Evolutionary conservation across 2,888 invertebrate genomes (phyloP).

Genomic region (Cancer borealis): DNA sequence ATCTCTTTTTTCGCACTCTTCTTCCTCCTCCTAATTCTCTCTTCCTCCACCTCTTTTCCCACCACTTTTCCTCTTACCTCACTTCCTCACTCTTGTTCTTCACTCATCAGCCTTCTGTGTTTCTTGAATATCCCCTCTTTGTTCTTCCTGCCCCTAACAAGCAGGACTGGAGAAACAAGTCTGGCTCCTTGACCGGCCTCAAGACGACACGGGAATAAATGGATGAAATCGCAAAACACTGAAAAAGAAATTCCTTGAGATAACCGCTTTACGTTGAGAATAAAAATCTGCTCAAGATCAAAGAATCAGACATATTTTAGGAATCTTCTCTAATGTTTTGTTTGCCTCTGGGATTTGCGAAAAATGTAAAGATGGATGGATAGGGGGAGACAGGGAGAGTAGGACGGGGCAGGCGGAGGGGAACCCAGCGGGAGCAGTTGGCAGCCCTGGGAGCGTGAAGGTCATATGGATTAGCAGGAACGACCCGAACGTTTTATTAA

Average conservation of each 20-base stretch:
- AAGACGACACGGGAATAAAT: neutral
- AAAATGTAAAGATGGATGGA: neutral
- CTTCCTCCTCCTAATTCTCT: neutral
- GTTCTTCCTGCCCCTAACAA: neutral
- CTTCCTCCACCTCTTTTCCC: neutral
- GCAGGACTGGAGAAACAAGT: neutral
- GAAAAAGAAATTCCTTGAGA: neutral
- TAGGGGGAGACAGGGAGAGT: neutral
- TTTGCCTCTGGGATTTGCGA: neutral
- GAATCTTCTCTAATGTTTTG: conserved; percentile 18
- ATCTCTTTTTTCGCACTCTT: neutral
- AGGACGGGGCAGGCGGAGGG: conserved; percentile 12
- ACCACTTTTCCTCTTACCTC: neutral
- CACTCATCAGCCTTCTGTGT: neutral
- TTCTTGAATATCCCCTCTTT: too few relatives aligned
- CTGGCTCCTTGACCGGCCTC: neutral
- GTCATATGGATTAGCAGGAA: conserved; percentile 65
- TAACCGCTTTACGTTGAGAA: neutral
- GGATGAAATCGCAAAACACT: neutral
- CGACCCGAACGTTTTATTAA: conserved; percentile 59
- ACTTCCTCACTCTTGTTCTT: neutral
- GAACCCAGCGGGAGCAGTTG: conserved; percentile 54
- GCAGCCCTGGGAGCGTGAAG: conserved; percentile 68
- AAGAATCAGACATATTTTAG: neutral
- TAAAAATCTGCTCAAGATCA: neutral